Conservation (phyloP, 2,888 invertebrate species). For the Coecobrya sp. region DNA sequence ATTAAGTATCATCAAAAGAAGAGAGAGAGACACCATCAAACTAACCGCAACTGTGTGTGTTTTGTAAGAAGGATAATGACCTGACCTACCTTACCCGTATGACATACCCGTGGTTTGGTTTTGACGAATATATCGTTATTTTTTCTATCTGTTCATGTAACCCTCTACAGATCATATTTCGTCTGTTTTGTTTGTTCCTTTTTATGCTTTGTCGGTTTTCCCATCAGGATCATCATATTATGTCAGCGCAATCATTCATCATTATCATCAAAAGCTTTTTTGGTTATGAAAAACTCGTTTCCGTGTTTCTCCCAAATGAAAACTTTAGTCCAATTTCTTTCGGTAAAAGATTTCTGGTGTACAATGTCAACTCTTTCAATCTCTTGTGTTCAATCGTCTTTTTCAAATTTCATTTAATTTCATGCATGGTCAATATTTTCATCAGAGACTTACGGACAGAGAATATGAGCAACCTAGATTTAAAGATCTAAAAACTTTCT, state of each 20-base stretch:
- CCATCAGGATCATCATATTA: no score
- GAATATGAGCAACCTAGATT: neutral
- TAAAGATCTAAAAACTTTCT: no score
- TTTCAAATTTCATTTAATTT: constrained; percentile 25
- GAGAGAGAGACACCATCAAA: no score
- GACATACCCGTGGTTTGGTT: no score
- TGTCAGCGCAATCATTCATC: no score
- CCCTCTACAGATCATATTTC: no score
- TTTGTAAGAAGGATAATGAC: constrained; percentile 2
- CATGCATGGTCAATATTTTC: constrained; percentile 41
- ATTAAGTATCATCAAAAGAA: no score
- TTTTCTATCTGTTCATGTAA: no score
- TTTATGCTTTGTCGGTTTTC: neutral
- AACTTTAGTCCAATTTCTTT: neutral
- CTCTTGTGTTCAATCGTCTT: neutral
- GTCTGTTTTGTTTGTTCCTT: neutral
- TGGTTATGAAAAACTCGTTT: neutral
- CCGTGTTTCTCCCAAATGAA: neutral
- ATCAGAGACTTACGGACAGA: neutral
- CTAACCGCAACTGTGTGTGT: no score
- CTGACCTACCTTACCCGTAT: neutral
- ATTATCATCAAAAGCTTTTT: neutral
- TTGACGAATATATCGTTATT: no score
- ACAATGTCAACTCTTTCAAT: neutral
- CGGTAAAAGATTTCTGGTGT: neutral